Base-by-base conservation (phyloP, 1,140 invertebrate species). In the Saccostrea cuccullata region DNA sequence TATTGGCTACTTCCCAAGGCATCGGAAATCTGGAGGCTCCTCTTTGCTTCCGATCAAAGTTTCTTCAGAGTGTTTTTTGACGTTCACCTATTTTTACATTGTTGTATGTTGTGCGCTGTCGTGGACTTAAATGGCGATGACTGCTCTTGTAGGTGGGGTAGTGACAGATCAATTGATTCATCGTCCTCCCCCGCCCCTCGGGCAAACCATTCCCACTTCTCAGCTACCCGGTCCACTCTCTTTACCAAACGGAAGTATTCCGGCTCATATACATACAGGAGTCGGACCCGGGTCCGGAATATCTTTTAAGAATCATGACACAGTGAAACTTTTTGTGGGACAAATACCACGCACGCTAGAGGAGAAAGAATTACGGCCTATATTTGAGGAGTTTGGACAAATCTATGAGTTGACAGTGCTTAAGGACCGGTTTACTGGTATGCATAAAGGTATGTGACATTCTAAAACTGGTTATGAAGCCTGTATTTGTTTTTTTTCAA, bases 341-440 rank as follows among this genome's bases (percentile, higher is more conserved):
- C 98, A 99, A 95, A 98, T 99, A 90, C 98, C 98, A 0, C 95
- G 98, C 85, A 97, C 98, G 95, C 95, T 98, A 36, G 97, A 98
- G 91, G 98, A 99, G 94, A 97, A 97, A 82, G 97, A 98, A 92
- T 96, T 99, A 17, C 96, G 98, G 83, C 98, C 98, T 9, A 97
- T 98, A 96, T 98, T 99, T 94, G 98, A 98, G 94, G 97, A 98
- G 94, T 98, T 98, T 93, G 98, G 98, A 67, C 98, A 97, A 94
- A 99, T 99, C 92, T 98, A 98, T 94, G 98, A 99, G 96, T 97
- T 99, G 90, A 98, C 97, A 73, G 97, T 98, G 23, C 96, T 99
- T 67, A 98, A 98, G 96, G 95, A 95, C 90, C 89, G 94, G 13
- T 97, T 98, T 95, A 98, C 98, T 56, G 98, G 98, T 40, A 97